A percentile compares a stretch with the other conserved stretches of the same genome.
These are phyloP conservation scores for Acanthosepion pharaonis DNA, from an alignment of 2,888 invertebrate genomes.

Conservation along the genomic window DNA sequence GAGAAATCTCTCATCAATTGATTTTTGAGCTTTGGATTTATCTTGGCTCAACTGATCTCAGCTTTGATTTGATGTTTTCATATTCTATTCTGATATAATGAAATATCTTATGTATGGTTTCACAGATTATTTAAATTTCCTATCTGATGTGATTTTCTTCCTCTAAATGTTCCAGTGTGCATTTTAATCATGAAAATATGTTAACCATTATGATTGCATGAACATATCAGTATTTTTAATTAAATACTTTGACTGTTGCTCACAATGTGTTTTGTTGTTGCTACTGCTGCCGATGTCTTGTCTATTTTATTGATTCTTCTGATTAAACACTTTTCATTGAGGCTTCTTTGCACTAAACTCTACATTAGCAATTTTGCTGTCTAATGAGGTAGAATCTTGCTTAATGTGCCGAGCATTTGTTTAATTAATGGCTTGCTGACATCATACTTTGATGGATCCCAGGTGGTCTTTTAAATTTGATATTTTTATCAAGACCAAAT, in stretches of 20 bases:
- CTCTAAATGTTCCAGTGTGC: neutral
- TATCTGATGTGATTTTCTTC: neutral
- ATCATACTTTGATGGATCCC: neutral
- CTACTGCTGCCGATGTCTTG: neutral
- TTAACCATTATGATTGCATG: neutral
- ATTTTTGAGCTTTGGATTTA: too few species aligned
- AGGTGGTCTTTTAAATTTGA: constrained; percentile 7
- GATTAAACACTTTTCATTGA: constrained; percentile 10
- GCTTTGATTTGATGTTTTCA: too few species aligned
- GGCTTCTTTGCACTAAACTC: neutral
- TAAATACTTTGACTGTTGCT: neutral
- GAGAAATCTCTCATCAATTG: too few species aligned
- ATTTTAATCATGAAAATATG: neutral
- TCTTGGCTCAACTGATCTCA: neutral
- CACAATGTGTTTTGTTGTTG: neutral
- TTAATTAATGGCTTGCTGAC: constrained; percentile 4
- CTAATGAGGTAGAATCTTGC: constrained; percentile 11
- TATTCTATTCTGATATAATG: neutral
- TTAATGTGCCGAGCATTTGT: constrained; percentile 23
- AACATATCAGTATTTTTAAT: neutral
- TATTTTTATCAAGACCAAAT: neutral
- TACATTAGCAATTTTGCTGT: constrained; percentile 12
- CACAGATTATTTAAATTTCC: neutral
- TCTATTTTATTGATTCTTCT: neutral
- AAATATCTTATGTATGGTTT: neutral